Conservation (phyloP, 2,888 invertebrate species). For the Dendrolimus pini region DNA sequence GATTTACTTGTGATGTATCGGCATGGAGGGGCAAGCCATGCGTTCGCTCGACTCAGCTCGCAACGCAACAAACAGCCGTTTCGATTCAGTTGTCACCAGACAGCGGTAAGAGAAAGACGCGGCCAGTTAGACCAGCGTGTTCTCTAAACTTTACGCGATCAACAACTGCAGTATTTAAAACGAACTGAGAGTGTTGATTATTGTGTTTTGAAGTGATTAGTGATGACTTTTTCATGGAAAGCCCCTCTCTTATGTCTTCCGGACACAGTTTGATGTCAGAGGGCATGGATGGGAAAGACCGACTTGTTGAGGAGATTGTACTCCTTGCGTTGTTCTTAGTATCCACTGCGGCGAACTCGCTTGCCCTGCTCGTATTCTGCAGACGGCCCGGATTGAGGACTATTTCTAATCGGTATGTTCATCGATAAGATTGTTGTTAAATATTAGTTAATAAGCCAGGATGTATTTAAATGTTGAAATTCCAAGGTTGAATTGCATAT, state of each 20-base stretch:
- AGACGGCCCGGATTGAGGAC: slow-evolving; percentile 84
- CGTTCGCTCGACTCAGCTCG: slow-evolving; percentile 25
- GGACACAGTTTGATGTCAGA: slow-evolving; percentile 68
- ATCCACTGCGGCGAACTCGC: slow-evolving; percentile 83
- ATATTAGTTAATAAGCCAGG: slow-evolving; percentile 6
- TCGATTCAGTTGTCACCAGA: slow-evolving; percentile 59
- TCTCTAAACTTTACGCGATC: slow-evolving; percentile 72
- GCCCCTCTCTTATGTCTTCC: slow-evolving; percentile 53
- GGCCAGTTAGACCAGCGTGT: slow-evolving; percentile 58
- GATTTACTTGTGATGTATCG: slow-evolving; percentile 5
- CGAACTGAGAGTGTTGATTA: slow-evolving; percentile 52
- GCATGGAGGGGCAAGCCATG: slow-evolving; percentile 37
- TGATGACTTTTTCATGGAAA: slow-evolving; percentile 68
- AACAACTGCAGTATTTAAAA: slow-evolving; percentile 52
- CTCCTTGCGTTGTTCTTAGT: slow-evolving; percentile 77
- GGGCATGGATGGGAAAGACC: slow-evolving; percentile 67
- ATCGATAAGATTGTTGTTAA: slow-evolving; percentile 3
- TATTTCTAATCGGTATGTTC: slow-evolving; percentile 85
- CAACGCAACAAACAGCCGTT: slow-evolving; percentile 14
- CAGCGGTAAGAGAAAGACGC: slow-evolving; percentile 70
- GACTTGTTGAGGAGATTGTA: slow-evolving; percentile 65
- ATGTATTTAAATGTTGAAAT: slow-evolving; percentile 10
- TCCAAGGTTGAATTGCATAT: slow-evolving; percentile 20
- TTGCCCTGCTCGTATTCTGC: slow-evolving; percentile 85
- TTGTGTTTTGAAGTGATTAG: slow-evolving; percentile 50